A percentile compares a stretch with the other conserved stretches of the same genome.
phyloP scores from a whole-genome alignment of 2,113 vertebrate species.

The Percopsis transmontana region DNA sequence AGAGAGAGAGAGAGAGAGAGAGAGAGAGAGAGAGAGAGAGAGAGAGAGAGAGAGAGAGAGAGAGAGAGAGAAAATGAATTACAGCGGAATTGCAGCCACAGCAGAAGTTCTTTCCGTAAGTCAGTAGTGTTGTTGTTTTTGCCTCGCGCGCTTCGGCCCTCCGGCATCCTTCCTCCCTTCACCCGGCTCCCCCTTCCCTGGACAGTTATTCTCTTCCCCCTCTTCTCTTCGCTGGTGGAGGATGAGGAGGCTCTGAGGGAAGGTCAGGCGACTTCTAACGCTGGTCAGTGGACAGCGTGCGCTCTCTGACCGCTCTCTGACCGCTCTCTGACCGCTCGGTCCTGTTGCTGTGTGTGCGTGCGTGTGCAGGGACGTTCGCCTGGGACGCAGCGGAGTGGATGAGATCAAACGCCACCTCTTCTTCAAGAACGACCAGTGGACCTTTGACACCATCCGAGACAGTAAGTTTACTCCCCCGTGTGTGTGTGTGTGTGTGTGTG shows the following conservation, averaged over 20 bases:
- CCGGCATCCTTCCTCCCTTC: not conserved
- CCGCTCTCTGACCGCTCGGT: slow-evolving; percentile 25
- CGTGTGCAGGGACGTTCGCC: slow-evolving; percentile 92
- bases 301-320: slow-evolving; percentile 13
- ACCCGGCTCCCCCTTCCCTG: slow-evolving; percentile 23
- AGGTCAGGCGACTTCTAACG: slow-evolving; percentile 50
- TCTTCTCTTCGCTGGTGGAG: slow-evolving; percentile 3
- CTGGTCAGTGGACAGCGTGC: slow-evolving; percentile 37
- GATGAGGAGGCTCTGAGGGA: slow-evolving; percentile 19
- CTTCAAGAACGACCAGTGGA: slow-evolving; percentile 98
- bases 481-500: not conserved
- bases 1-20: slow-evolving; percentile 40
- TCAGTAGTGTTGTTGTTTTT: slow-evolving; percentile 26
- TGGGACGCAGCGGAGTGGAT: slow-evolving; percentile 91
- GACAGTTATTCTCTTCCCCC: slow-evolving; percentile 23
- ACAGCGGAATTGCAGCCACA: not conserved
- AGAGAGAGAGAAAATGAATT: not conserved
- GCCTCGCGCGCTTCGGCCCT: slow-evolving; percentile 1
- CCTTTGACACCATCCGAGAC: slow-evolving; percentile 95
- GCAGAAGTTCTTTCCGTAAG: not conserved
- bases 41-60: slow-evolving; percentile 2
- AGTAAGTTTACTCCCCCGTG: slow-evolving; percentile 81
- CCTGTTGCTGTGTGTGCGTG: slow-evolving; percentile 69
- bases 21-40: slow-evolving; percentile 13
- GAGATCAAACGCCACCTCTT: slow-evolving; percentile 95